phyloP scores from a whole-genome alignment of 2,888 invertebrate species.

The Halocaridina rubra region DNA sequence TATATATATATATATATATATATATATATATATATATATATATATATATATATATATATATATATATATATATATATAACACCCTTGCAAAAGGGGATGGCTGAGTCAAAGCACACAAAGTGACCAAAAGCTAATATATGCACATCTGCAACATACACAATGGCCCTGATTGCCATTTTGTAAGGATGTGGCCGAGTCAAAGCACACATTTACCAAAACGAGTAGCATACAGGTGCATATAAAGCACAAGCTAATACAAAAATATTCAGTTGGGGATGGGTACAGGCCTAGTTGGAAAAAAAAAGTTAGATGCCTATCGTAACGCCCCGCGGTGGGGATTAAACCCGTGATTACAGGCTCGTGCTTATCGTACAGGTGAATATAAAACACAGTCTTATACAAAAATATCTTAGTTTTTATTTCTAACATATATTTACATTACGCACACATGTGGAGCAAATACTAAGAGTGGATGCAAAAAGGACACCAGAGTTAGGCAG shows the following conservation, averaged over 20 bases:
- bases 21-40: too few relatives aligned
- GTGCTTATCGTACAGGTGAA: background rate
- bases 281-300: background rate
- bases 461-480: constrained; percentile 36
- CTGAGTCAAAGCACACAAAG: too few relatives aligned
- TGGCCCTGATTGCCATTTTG: too few relatives aligned
- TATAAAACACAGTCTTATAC: constrained; percentile 13
- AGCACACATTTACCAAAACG: background rate
- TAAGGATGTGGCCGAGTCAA: too few relatives aligned
- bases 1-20: too few relatives aligned
- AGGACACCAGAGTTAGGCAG: constrained; percentile 48
- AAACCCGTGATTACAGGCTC: too few relatives aligned
- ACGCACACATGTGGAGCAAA: constrained; percentile 47
- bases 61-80: too few relatives aligned
- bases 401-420: constrained; percentile 57
- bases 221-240: background rate
- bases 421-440: constrained; percentile 58
- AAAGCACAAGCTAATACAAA: background rate
- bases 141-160: too few relatives aligned
- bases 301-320: background rate
- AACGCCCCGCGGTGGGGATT: too few relatives aligned
- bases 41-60: too few relatives aligned
- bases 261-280: background rate
- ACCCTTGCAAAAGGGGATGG: too few relatives aligned
- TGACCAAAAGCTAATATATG: too few relatives aligned